A percentile compares a stretch with the other conserved stretches of the same genome.
phyloP scores from a whole-genome alignment of 2,888 invertebrate species.

The Chymomyza caudatula region DNA sequence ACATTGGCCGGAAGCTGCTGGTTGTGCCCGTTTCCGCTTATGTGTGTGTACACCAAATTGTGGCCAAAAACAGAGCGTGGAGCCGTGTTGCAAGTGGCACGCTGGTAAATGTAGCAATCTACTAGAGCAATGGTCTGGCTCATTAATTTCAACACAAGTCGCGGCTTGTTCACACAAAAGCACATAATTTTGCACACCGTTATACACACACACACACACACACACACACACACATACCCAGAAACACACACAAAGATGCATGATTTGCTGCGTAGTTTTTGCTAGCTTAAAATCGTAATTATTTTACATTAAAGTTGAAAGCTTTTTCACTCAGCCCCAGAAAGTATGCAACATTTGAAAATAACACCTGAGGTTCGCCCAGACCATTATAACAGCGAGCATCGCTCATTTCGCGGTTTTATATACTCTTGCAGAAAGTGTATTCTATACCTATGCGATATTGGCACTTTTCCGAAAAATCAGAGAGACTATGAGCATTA shows the following conservation, averaged over 20 bases:
- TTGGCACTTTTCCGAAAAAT: too few species aligned
- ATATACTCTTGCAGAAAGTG: not conserved
- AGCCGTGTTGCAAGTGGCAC: not conserved
- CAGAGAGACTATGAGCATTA: too few species aligned
- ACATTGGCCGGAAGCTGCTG: constrained; percentile 47
- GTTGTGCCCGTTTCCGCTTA: constrained; percentile 44
- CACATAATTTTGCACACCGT: constrained; percentile 21
- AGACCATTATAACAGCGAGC: not conserved
- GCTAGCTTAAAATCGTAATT: constrained; percentile 42
- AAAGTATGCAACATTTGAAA: constrained; percentile 29
- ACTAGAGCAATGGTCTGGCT: constrained; percentile 46
- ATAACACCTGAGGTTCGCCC: not conserved
- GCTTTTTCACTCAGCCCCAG: constrained; percentile 34
- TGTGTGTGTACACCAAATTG: constrained; percentile 17
- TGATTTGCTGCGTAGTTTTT: constrained; percentile 10
- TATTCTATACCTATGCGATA: not conserved
- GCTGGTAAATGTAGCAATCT: constrained; percentile 22
- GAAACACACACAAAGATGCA: not conserved
- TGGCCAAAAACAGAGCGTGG: not conserved
- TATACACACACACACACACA: constrained; percentile 18
- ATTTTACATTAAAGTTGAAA: constrained; percentile 51
- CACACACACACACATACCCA: constrained; percentile 4
- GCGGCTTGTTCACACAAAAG: constrained; percentile 18
- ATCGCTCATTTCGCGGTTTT: not conserved
- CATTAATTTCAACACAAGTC: constrained; percentile 52